phyloP scores from a whole-genome alignment of 2,113 vertebrate genomes.

The Laticauda laticaudata region DNA sequence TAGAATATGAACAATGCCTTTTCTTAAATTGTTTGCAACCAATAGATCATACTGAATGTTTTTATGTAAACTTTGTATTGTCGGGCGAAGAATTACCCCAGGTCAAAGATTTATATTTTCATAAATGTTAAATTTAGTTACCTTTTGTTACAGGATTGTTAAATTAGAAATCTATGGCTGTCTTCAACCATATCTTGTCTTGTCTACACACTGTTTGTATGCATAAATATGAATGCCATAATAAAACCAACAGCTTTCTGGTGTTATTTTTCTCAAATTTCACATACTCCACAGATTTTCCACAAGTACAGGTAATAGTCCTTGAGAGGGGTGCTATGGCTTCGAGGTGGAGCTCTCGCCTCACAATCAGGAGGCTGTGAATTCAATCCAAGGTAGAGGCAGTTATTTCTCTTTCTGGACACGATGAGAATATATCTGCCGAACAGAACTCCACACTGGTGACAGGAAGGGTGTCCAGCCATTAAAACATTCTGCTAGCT shows the following conservation, averaged over 20 bases:
- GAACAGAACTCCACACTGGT: no score
- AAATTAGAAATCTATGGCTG: constrained; percentile 86
- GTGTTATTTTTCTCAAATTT: background rate
- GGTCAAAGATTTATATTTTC: constrained; percentile 99
- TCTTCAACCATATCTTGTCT: constrained; percentile 93
- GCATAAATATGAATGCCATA: constrained; percentile 84
- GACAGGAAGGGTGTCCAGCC: no score
- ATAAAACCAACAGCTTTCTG: constrained; percentile 48
- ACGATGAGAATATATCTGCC: no score
- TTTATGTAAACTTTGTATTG: constrained; percentile 99
- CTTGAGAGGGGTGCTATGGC: background rate
- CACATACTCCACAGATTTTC: background rate
- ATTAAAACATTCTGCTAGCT: no score
- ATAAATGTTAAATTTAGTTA: constrained; percentile 99
- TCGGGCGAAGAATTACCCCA: constrained; percentile 85
- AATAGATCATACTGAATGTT: constrained; percentile 98
- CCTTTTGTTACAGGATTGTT: constrained; percentile 99
- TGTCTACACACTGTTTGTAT: constrained; percentile 99
- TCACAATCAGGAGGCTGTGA: no score
- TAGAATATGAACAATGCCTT: constrained; percentile 84
- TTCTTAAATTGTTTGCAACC: constrained; percentile 95
- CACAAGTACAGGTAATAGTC: background rate
- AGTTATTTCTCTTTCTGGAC: no score
- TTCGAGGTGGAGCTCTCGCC: no score
- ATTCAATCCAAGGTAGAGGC: no score